These are phyloP conservation scores for Leptobrachium ailaonicum DNA, from an alignment of 2,113 vertebrate species.

Conservation along the genomic window DNA sequence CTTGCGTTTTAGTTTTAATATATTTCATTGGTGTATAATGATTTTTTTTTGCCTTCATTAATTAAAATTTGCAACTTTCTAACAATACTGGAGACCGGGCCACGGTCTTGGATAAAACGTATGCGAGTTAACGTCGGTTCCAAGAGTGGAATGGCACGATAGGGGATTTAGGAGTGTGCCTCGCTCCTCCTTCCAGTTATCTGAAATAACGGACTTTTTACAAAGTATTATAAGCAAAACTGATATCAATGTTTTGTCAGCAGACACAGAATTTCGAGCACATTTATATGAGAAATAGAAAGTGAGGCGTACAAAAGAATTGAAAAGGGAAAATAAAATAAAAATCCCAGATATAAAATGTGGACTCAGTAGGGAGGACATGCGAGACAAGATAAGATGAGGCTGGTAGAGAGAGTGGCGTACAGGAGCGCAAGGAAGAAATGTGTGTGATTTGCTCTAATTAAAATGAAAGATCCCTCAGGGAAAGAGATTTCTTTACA, in stretches of 20 bases:
- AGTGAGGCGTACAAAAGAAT: conserved; percentile 49
- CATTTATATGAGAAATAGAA: conserved; percentile 39
- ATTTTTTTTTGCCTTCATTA: too few species aligned
- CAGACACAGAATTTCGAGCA: conserved; percentile 9
- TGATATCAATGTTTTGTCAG: conserved; percentile 26
- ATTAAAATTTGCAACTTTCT: too few species aligned
- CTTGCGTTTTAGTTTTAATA: too few species aligned
- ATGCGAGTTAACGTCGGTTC: too few species aligned
- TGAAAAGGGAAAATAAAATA: not conserved
- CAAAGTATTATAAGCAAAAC: conserved; percentile 23
- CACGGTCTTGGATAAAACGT: too few species aligned
- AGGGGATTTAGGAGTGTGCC: not conserved
- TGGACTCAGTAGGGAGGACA: not conserved
- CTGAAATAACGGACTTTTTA: not conserved
- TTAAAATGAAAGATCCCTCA: conserved; percentile 53
- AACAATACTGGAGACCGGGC: too few species aligned
- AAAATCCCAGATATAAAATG: not conserved
- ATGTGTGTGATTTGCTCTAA: conserved; percentile 45
- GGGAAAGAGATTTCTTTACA: conserved; percentile 63
- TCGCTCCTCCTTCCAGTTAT: not conserved
- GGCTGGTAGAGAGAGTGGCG: conserved; percentile 1
- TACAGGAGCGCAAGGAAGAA: conserved; percentile 11
- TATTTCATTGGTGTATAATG: too few species aligned
- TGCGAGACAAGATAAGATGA: conserved; percentile 13
- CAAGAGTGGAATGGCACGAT: not conserved